phyloP scores from a whole-genome alignment of 2,113 vertebrate genomes.

The Loxodonta africana region DNA sequence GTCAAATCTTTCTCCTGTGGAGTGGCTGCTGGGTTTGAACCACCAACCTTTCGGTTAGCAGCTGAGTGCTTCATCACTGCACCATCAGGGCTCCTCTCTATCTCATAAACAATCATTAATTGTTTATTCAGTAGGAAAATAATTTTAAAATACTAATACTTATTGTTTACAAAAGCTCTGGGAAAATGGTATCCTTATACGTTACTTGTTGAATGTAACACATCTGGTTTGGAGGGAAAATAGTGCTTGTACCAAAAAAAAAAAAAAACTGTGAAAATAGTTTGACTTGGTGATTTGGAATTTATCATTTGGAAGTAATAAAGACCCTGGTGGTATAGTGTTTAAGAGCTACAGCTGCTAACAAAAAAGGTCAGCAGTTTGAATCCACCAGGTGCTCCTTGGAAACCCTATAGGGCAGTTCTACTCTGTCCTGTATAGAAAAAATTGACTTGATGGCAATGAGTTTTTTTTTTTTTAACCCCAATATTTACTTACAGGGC shows the following conservation, averaged over 20 bases:
- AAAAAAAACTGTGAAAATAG: not conserved
- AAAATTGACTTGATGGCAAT: no score
- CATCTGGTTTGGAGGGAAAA: not conserved
- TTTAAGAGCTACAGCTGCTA: no score
- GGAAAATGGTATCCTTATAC: not conserved
- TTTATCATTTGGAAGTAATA: constrained; percentile 31
- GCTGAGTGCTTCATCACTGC: no score
- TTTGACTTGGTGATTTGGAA: not conserved
- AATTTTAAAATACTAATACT: not conserved
- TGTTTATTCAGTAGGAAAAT: not conserved
- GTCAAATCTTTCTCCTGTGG: no score
- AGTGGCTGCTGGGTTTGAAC: no score
- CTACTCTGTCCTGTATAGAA: no score
- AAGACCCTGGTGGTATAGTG: not conserved
- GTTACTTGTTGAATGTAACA: not conserved
- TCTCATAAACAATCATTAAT: not conserved
- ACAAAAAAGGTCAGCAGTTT: no score
- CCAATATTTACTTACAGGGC: not conserved
- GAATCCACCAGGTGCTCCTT: no score
- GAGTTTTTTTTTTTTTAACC: no score
- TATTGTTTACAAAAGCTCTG: not conserved
- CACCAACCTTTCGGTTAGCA: no score
- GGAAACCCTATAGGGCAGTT: no score
- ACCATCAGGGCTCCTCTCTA: no score
- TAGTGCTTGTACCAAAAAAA: constrained; percentile 26